A percentile compares a stretch with the other conserved stretches of the same genome.
These are phyloP conservation scores for Oreochromis grahami DNA, from an alignment of 2,797 vertebrate species.

Conservation along the genomic window DNA sequence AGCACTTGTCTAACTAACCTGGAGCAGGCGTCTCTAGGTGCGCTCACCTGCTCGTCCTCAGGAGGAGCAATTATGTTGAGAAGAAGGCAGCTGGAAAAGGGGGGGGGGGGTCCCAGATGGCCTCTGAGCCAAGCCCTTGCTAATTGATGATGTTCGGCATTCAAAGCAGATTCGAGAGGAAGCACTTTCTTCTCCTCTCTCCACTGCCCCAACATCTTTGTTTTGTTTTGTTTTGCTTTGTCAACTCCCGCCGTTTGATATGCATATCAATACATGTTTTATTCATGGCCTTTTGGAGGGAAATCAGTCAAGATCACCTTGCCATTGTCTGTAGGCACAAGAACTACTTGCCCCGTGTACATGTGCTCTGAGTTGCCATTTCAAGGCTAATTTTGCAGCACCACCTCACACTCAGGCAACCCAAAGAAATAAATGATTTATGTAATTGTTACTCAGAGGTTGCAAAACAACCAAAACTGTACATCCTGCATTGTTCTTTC, in stretches of 20 bases:
- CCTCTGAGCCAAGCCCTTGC: constrained; percentile 59
- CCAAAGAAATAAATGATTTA: constrained; percentile 60
- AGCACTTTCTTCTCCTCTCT: constrained; percentile 32
- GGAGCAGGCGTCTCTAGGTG: constrained; percentile 66
- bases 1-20: constrained; percentile 62
- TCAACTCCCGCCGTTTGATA: constrained; percentile 71
- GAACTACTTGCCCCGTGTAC: background rate
- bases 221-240: constrained; percentile 73
- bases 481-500: constrained; percentile 13
- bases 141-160: constrained; percentile 76
- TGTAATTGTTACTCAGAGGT: constrained; percentile 42
- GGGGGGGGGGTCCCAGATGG: constrained; percentile 55
- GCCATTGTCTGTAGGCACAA: constrained; percentile 37
- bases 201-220: constrained; percentile 49
- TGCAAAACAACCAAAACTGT: constrained; percentile 20
- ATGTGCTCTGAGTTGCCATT: constrained; percentile 28
- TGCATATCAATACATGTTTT: constrained; percentile 78
- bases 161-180: constrained; percentile 57
- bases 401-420: constrained; percentile 26
- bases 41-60: constrained; percentile 73
- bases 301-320: constrained; percentile 59
- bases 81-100: constrained; percentile 12
- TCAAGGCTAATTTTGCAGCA: constrained; percentile 41
- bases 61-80: constrained; percentile 82
- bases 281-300: constrained; percentile 67